Base-by-base conservation (phyloP, 2,797 vertebrate genomes). In the Momotus momota region DNA sequence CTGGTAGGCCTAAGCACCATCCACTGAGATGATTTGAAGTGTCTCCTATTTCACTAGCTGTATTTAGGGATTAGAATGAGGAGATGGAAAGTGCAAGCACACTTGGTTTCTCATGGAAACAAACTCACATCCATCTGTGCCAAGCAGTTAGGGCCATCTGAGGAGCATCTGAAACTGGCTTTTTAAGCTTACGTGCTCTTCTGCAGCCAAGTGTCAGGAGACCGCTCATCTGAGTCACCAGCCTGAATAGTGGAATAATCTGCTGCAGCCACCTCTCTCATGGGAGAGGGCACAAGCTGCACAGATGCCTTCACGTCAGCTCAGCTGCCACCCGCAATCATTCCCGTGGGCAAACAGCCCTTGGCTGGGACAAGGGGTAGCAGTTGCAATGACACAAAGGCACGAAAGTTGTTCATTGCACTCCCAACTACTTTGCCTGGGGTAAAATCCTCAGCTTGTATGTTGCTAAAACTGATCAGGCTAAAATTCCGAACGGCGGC, bases 321-420 rank as follows among this genome's bases (percentile, higher is more conserved):
- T 77, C 71, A 85, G 49, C 54, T 81, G 58, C 33, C 49, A 49
- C 58, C 60, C 7, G 14, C 33, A 71, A 45, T 60, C 64, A 33
- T n/a, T 79, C 84, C 71, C 0, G 0, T 14, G 57, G 52, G 41
- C 7, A 70, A 72, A 49, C 5, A 3, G 46, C 11, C 40, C 35
- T 35, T 70, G 29, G 35, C 38, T 78, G 57, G 65, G 57, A 80
- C 51, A 57, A 6, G 9, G 21, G 23, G 7, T 15, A 20, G 52
- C 17, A 74, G 41, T 1, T 79, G 14, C 31, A 46, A 6, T 11
- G 41, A 33, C 41, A 71, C 14, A 74, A 38, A 80, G 40, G 29
- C 40, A 54, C 22, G 6, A 43, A 71, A 67, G 18, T 17, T 65
- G 12, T 12, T 77, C 54, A 26, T 9, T 1, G 2, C 27, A 19